Evolutionary conservation across 1,140 invertebrate species (phyloP), one percentile per base, ranked within the genome.

Genomic region (Caenorhabditis briggsae): DNA sequence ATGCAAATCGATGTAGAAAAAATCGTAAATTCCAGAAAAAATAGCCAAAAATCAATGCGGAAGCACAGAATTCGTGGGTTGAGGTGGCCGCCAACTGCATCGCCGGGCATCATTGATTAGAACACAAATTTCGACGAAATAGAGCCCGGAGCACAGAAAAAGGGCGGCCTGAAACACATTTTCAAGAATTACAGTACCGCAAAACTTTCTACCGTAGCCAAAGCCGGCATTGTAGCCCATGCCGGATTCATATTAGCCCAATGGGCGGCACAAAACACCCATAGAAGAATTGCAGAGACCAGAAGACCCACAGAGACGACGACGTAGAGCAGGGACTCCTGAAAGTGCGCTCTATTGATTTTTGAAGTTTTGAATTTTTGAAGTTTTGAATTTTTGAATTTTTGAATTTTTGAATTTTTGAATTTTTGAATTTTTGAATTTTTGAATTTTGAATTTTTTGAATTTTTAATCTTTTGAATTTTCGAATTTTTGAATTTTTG

Each of bases 231-330:
- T 11, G 70, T 78, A 2, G 70, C 70, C 70, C 70, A 78, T 9
- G 48, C 70, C 7, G 70, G 70, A 23, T 78, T 78, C 70, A 78
- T 78, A 50, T 78, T 20, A 9, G 70, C 70, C 70, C 70, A 78
- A 53, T 78, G 70, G 5, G 70, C 70, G 12, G 70, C 70, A 78
- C 70, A 78, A 23, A 78, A 78, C 5, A 78, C 70, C 70, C 70
- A 78, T 46, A 78, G 48, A 7, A 78, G 12, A 11, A 78, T 78
- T 7, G 46, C 70, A 23, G 70, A 78, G 5, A 78, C 70, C 16
- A 78, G 46, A n/a, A 78, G 70, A 12, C 70, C 70, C 0, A 78
- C 70, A 5, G 70, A 78, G n/a, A 78, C 70, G n/a, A 53, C 14
- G 1, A 78, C 70, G 14, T 78, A 78, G 9, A 78, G 70, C 3